These are phyloP conservation scores for Metalampra italica DNA, from an alignment of 2,888 invertebrate species.

Conservation along the genomic window DNA sequence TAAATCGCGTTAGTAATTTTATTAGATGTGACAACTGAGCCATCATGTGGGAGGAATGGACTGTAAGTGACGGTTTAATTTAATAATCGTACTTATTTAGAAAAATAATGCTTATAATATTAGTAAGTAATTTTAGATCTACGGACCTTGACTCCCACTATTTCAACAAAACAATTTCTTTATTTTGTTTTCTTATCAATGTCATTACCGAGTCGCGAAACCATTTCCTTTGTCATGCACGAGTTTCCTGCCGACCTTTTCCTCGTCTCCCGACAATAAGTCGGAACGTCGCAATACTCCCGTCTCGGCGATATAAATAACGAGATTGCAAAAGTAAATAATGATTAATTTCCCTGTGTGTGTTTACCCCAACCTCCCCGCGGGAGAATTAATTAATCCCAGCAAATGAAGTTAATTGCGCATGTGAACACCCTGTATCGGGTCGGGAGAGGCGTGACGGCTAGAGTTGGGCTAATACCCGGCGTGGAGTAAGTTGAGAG, in stretches of 20 bases:
- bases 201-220: neutral
- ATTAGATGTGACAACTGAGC: no score
- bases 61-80: no score
- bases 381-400: conserved; percentile 48
- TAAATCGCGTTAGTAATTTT: no score
- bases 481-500: no score
- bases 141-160: neutral
- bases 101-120: no score
- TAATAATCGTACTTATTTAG: no score
- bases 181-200: neutral
- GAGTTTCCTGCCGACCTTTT: neutral
- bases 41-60: no score
- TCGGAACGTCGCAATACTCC: neutral
- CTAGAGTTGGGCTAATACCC: neutral
- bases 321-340: conserved; percentile 26
- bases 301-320: neutral
- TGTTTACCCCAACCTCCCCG: conserved; percentile 35
- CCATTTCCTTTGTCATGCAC: neutral
- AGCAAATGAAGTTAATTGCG: conserved; percentile 49
- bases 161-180: neutral
- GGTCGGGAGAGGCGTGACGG: neutral
- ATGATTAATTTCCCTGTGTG: conserved; percentile 37
- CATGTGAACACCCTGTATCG: conserved; percentile 26
- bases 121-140: no score
- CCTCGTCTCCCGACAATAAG: neutral